Conservation (phyloP, 1,140 invertebrate genomes). For the Drosophila persimilis region DNA sequence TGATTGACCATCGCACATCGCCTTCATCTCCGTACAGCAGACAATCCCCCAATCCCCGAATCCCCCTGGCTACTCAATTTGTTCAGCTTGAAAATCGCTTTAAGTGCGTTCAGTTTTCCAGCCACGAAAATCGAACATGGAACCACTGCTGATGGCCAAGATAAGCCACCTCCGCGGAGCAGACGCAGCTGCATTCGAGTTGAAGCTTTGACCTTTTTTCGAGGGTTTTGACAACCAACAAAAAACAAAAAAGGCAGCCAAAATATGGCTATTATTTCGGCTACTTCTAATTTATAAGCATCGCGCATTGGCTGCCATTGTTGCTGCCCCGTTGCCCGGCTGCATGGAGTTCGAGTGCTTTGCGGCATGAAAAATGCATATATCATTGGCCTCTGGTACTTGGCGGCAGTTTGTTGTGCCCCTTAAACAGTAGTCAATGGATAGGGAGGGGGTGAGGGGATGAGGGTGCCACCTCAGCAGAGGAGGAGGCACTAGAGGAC, state of each 20-base stretch:
- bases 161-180: slow-evolving; percentile 57
- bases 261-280: slow-evolving; percentile 81
- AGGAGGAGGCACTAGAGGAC: slow-evolving; percentile 14
- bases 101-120: slow-evolving; percentile 66
- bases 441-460: no score
- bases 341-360: slow-evolving; percentile 28
- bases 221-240: slow-evolving; percentile 54
- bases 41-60: background rate
- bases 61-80: slow-evolving; percentile 35
- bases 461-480: no score
- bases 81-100: slow-evolving; percentile 55
- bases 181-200: slow-evolving; percentile 63
- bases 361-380: slow-evolving; percentile 73
- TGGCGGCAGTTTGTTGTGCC: slow-evolving; percentile 70
- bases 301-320: slow-evolving; percentile 46
- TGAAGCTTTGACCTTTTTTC: slow-evolving; percentile 74
- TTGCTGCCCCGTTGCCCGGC: slow-evolving; percentile 19
- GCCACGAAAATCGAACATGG: slow-evolving; percentile 43
- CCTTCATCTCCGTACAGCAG: background rate
- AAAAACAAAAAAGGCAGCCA: slow-evolving; percentile 26
- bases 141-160: slow-evolving; percentile 54
- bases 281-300: slow-evolving; percentile 78
- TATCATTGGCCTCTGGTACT: slow-evolving; percentile 78
- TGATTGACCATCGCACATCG: slow-evolving; percentile 44
- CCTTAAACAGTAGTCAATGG: slow-evolving; percentile 65